phyloP scores from a whole-genome alignment of 2,888 invertebrate genomes.

The Endotricha flammealis region DNA sequence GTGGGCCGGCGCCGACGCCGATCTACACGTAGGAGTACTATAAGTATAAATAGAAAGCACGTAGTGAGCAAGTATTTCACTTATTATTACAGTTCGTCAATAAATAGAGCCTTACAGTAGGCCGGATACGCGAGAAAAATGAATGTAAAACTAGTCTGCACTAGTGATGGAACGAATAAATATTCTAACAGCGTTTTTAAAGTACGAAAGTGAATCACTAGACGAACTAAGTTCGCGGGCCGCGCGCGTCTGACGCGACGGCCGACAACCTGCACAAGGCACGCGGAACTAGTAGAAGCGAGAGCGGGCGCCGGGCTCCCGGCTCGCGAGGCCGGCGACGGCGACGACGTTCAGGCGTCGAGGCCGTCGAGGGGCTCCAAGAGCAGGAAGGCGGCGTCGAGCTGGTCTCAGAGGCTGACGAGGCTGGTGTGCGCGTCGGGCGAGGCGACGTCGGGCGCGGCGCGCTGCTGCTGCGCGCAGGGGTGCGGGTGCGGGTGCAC shows the following conservation, averaged over 20 bases:
- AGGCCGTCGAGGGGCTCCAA: slow-evolving; percentile 22
- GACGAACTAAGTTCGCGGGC: slow-evolving; percentile 40
- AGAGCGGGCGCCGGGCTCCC: background rate
- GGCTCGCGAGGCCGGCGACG: no score
- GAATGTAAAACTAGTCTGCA: slow-evolving; percentile 20
- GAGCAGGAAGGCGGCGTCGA: slow-evolving; percentile 27
- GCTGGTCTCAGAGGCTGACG: slow-evolving; percentile 85
- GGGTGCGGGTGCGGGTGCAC: slow-evolving; percentile 82
- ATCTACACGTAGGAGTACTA: slow-evolving; percentile 36
- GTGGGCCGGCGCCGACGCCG: slow-evolving; percentile 46
- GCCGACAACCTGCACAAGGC: slow-evolving; percentile 22
- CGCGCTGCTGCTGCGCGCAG: slow-evolving; percentile 87
- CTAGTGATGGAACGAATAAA: slow-evolving; percentile 30
- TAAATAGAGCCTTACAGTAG: slow-evolving; percentile 38
- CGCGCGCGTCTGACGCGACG: slow-evolving; percentile 29
- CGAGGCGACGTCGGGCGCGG: slow-evolving; percentile 83
- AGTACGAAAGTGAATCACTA: slow-evolving; percentile 21
- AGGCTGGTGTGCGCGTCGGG: slow-evolving; percentile 87
- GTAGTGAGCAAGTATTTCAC: slow-evolving; percentile 63
- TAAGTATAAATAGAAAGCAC: slow-evolving; percentile 67
- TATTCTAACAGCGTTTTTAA: slow-evolving; percentile 27
- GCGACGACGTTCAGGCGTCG: slow-evolving; percentile 5
- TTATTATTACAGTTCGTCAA: slow-evolving; percentile 38
- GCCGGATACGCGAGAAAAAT: slow-evolving; percentile 25
- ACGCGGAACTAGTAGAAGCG: slow-evolving; percentile 4